phyloP scores from a whole-genome alignment of 2,888 invertebrate genomes.

The Yponomeuta evonymella region DNA sequence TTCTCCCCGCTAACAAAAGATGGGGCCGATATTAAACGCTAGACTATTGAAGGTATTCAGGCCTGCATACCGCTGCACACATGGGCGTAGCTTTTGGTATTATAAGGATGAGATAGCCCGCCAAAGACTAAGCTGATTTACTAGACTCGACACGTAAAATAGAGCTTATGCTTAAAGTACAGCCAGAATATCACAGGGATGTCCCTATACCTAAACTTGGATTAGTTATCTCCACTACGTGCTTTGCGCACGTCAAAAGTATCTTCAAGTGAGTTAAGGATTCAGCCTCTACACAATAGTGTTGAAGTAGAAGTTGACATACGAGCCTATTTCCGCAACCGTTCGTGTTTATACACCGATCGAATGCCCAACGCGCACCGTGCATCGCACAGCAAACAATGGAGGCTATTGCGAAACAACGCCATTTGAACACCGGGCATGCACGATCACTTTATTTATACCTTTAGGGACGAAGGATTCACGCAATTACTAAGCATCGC shows the following conservation, averaged over 20 bases:
- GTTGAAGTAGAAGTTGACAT: conserved; percentile 21
- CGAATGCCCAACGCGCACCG: conserved; percentile 27
- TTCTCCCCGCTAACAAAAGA: background rate
- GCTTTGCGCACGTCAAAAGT: background rate
- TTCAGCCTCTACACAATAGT: conserved; percentile 32
- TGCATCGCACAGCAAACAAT: conserved; percentile 48
- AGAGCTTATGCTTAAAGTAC: background rate
- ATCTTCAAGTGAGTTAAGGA: conserved; percentile 10
- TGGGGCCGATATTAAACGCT: conserved; percentile 1
- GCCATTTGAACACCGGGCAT: conserved; percentile 34
- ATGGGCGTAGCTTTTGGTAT: conserved; percentile 13
- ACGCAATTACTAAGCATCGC: conserved; percentile 15
- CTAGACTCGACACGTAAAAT: background rate
- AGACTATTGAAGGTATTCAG: conserved; percentile 12
- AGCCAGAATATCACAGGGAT: background rate
- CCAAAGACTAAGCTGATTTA: background rate
- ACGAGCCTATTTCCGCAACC: conserved; percentile 41
- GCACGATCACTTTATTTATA: conserved; percentile 49
- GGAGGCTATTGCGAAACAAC: conserved; percentile 42
- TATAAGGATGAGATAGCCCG: conserved; percentile 5
- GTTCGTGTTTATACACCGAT: conserved; percentile 24
- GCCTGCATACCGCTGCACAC: conserved; percentile 14
- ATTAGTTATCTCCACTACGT: background rate
- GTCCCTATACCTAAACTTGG: background rate
- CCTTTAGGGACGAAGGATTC: conserved; percentile 42